These are phyloP conservation scores for Spodoptera littoralis DNA, from an alignment of 2,888 invertebrate species.

Conservation along the genomic window DNA sequence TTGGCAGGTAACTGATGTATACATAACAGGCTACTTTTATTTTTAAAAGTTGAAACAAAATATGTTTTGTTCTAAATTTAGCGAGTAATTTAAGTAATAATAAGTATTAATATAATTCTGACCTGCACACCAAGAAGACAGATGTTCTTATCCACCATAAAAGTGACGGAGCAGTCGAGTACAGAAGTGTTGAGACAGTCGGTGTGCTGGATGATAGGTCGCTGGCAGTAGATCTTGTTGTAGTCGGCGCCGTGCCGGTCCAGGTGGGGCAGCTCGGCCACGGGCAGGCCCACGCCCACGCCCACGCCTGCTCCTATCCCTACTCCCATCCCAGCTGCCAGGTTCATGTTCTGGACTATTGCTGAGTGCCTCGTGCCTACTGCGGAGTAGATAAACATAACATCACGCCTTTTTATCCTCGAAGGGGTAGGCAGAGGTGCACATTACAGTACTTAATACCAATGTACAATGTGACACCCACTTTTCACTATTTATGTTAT, in stretches of 20 bases:
- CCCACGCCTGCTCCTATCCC: too few species aligned
- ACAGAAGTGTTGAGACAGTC: conserved; percentile 93
- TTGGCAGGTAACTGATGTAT: too few species aligned
- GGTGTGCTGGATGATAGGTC: conserved; percentile 91
- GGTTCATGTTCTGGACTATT: conserved; percentile 51
- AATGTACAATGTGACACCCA: too few species aligned
- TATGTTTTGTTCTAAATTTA: too few species aligned
- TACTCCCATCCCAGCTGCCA: conserved; percentile 4
- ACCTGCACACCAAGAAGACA: conserved; percentile 93
- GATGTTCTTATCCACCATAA: conserved; percentile 94
- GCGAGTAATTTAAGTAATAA: too few species aligned
- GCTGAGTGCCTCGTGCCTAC: conserved; percentile 62
- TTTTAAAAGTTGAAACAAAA: too few species aligned
- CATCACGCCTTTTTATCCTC: too few species aligned
- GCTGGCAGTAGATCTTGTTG: conserved; percentile 91
- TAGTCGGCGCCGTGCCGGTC: conserved; percentile 76
- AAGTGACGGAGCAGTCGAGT: conserved; percentile 93
- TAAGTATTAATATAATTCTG: conserved; percentile 14
- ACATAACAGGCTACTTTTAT: too few species aligned
- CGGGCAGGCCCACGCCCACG: conserved; percentile 47
- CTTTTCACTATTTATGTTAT: too few species aligned
- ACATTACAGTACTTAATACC: too few species aligned
- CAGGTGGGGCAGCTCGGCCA: conserved; percentile 53
- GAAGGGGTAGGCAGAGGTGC: too few species aligned
- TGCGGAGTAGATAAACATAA: not conserved